Base-by-base conservation (phyloP, 1,140 invertebrate genomes). In the Listronotus bonariensis region DNA sequence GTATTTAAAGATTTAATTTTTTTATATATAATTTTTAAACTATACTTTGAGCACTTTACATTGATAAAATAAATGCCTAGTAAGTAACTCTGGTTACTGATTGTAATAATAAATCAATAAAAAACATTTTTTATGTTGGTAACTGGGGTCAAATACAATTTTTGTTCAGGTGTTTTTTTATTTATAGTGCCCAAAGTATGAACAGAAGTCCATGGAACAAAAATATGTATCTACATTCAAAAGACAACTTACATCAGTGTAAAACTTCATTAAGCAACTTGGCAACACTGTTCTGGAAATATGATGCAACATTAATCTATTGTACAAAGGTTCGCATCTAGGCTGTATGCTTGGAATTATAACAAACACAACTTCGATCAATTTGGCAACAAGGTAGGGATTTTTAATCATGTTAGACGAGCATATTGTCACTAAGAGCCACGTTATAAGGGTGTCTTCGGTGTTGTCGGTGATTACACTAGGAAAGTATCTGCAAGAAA, bases 181-280 rank as follows among this genome's bases (percentile, higher is more conserved):
- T n/a, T n/a, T n/a, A n/a, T n/a, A n/a, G n/a, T n/a, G n/a, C n/a
- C n/a, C n/a, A n/a, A n/a, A n/a, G n/a, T n/a, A n/a, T n/a, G n/a
- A n/a, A n/a, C n/a, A n/a, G n/a, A n/a, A 52, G 10, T 9, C 26
- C 26, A 32, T 32, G 10, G 40, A 41, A 41, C 2, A 41, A 12
- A 41, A 41, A 41, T n/a, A n/a, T n/a, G n/a, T n/a, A n/a, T n/a
- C n/a, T n/a, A 15, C 40, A 41, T 12, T 15, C 11, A 41, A n/a
- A n/a, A 6, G 12, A 42, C 6, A 32, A 61, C 46, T 45, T 38
- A 99, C 95, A 76, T 98, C 96, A 72, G 95, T 95, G 79, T 99
- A 99, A 80, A 99, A 99, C 80, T 95, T 96, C 93, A 98, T 97
- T 0, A 99, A 82, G 14, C 91, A 88, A 53, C 93, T 90, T 0